A percentile compares a stretch with the other conserved stretches of the same genome.
Conservation (phyloP, 1,140 invertebrate species). For the Camponotus vicinus region DNA sequence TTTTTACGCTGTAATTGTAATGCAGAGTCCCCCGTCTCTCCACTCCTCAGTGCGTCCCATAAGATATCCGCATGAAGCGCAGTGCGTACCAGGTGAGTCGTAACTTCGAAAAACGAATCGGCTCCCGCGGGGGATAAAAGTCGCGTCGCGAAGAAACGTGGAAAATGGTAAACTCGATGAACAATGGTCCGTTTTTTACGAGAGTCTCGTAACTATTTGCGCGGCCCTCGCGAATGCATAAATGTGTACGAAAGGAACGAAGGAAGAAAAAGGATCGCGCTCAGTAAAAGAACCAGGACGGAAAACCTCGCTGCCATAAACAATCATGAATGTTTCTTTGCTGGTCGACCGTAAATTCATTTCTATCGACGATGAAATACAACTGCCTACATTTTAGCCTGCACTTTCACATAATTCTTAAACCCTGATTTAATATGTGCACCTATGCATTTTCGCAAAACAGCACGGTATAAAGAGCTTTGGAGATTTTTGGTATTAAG, state of each 20-base stretch:
- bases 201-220: slow-evolving; percentile 36
- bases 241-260: slow-evolving; percentile 45
- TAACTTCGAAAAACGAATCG: slow-evolving; percentile 50
- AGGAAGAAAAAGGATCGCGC: slow-evolving; percentile 3
- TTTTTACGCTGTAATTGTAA: slow-evolving; percentile 60
- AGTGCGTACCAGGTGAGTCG: slow-evolving; percentile 25
- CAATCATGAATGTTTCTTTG: slow-evolving; percentile 78
- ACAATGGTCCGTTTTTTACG: slow-evolving; percentile 72
- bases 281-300: slow-evolving; percentile 10
- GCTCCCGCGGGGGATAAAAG: slow-evolving; percentile 35
- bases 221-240: slow-evolving; percentile 47
- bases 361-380: slow-evolving; percentile 71
- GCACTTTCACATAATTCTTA: slow-evolving; percentile 28
- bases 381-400: slow-evolving; percentile 5
- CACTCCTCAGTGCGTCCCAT: slow-evolving; percentile 4
- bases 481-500: slow-evolving; percentile 13
- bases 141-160: slow-evolving; percentile 65
- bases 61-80: slow-evolving; percentile 24
- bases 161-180: slow-evolving; percentile 72
- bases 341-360: slow-evolving; percentile 75
- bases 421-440: slow-evolving; percentile 60
- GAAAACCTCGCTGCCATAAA: slow-evolving; percentile 75
- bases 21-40: slow-evolving; percentile 14
- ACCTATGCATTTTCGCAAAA: slow-evolving; percentile 26
- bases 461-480: background rate